These are phyloP conservation scores for Altica lythri DNA, from an alignment of 2,888 invertebrate species.

Conservation along the genomic window DNA sequence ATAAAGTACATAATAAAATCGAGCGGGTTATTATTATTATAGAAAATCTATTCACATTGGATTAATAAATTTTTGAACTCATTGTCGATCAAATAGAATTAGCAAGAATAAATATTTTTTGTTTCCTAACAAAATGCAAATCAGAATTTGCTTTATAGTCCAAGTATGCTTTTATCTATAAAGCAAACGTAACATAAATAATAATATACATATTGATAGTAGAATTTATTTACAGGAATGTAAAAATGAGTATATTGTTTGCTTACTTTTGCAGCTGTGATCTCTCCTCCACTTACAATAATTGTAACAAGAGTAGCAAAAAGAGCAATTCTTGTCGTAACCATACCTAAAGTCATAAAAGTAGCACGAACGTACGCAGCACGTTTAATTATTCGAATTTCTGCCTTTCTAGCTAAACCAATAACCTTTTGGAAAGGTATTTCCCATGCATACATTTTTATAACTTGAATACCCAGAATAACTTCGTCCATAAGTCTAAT, in stretches of 20 bases:
- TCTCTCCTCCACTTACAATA: slow-evolving; percentile 66
- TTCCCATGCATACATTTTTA: slow-evolving; percentile 78
- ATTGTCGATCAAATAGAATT: no score
- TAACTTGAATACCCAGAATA: slow-evolving; percentile 87
- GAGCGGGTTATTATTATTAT: no score
- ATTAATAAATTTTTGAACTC: no score
- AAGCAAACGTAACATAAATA: no score
- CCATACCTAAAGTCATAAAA: slow-evolving; percentile 76
- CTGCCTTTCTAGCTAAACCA: slow-evolving; percentile 61
- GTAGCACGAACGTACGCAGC: slow-evolving; percentile 68
- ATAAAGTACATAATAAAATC: no score
- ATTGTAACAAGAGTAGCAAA: slow-evolving; percentile 66
- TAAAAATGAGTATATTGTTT: not conserved
- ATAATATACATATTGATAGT: no score
- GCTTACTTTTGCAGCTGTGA: slow-evolving; percentile 72
- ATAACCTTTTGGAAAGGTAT: slow-evolving; percentile 69
- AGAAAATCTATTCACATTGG: no score
- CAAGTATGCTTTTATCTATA: no score
- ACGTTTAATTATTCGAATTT: slow-evolving; percentile 63
- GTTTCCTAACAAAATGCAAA: no score
- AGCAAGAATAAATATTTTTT: no score
- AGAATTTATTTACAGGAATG: no score
- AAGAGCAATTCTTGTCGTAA: slow-evolving; percentile 54
- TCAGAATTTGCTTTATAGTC: no score
- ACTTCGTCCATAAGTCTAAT: slow-evolving; percentile 94